Percentiles rank a stretch among this genome's conserved stretches.
phyloP scores from a whole-genome alignment of 2,113 vertebrate species.

The Corythornis vintsioides region DNA sequence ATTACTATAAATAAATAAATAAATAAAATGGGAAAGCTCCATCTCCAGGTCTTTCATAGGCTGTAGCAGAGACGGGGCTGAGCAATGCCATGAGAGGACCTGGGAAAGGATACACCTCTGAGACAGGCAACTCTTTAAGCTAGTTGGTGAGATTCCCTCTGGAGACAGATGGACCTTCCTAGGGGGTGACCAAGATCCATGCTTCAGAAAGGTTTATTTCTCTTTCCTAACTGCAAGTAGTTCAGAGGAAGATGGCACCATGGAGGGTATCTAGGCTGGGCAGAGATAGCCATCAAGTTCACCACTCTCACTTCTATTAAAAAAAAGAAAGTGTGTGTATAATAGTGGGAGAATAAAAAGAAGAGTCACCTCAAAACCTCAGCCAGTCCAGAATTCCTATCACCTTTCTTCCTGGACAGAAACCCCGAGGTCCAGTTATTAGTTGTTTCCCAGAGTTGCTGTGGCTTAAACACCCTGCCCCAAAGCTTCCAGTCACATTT shows the following conservation, averaged over 20 bases:
- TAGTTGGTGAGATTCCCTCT: neutral
- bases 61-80: neutral
- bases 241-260: neutral
- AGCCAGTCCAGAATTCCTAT: neutral
- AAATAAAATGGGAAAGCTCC: neutral
- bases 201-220: neutral
- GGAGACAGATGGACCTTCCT: neutral
- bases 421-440: neutral
- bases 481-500: neutral
- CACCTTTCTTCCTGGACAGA: neutral
- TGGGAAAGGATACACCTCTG: neutral
- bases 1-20: neutral
- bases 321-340: accelerated
- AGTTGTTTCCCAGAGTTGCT: neutral
- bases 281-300: neutral
- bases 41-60: neutral
- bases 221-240: neutral
- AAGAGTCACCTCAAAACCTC: neutral
- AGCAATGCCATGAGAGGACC: neutral
- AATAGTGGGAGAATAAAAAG: neutral
- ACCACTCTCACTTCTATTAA: neutral
- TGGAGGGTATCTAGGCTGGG: neutral
- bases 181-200: neutral
- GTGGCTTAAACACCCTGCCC: neutral
- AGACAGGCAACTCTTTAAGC: neutral